Evolutionary conservation across 2,888 invertebrate species (phyloP), one percentile per base, ranked within the genome.

Genomic region (Clivina fossor): DNA sequence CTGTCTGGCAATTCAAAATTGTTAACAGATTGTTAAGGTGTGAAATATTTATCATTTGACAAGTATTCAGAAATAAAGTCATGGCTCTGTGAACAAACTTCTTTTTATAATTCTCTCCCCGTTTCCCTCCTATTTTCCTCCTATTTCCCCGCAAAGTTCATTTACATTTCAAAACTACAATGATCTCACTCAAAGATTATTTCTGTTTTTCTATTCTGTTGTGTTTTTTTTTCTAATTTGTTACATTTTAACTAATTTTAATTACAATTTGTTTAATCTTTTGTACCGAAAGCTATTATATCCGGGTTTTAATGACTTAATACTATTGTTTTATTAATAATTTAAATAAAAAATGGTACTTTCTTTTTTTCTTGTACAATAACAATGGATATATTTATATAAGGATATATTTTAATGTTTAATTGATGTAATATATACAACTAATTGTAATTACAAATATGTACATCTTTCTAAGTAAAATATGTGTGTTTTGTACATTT

Each of bases 31-130:
- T n/a, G 38, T 13, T 22, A 40, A 33, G 37, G 53, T 53, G 53
- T 53, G 53, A 53, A 53, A 50, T 50, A 11, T 40, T 50, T 50
- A 50, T 50, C 50, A 50, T 40, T 44, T 53, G 53, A 53, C 53
- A 53, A 53, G 53, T 11, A 9, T 40, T 30, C n/a, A 11, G 33
- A 26, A 32, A 41, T 40, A 50, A 50, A 50, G 53, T 53, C 53
- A 53, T 44, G 53, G 44, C 44, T 26, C 13, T 32, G n/a, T 43
- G 43, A 22, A 43, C 43, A n/a, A 15, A 16, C 16, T 13, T 7
- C 33, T 33, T 15, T 33, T 33, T 18, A 15, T 32, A 22, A 13
- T 15, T 2, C 9, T 20, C 40, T n/a, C 18, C 50, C 50, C 30
- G 22, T 13, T 8, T 2, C 47, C 20, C 33, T 19, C 4, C 46